Evolutionary conservation across 2,888 invertebrate species (phyloP).

Genomic region (Drosophila ochracea): DNA sequence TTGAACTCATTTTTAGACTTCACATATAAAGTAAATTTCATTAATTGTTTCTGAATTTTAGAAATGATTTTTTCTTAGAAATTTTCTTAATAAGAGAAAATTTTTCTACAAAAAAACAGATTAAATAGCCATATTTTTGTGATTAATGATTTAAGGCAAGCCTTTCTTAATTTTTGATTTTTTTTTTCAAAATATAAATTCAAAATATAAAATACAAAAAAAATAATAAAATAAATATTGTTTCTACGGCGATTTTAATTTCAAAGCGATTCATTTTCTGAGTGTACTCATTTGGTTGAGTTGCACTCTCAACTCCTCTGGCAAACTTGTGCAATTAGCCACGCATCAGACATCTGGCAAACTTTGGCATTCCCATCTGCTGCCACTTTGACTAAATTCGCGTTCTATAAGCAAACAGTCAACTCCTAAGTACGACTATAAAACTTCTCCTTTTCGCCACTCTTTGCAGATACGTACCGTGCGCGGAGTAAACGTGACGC

Average conservation of each 20-base stretch:
- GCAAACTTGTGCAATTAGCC: conserved; percentile 32
- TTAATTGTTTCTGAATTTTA: not conserved
- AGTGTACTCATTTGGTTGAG: not conserved
- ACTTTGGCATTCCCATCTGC: conserved; percentile 29
- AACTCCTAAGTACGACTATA: conserved; percentile 19
- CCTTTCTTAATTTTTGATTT: not conserved
- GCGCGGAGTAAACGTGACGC: conserved; percentile 88
- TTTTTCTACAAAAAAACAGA: too few species aligned
- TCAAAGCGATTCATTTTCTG: not conserved
- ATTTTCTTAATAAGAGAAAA: not conserved
- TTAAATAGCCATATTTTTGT: not conserved
- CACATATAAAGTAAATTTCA: not conserved
- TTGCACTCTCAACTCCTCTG: conserved; percentile 12
- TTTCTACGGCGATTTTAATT: not conserved
- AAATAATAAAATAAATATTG: too few species aligned
- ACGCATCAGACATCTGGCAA: not conserved
- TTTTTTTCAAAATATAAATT: too few species aligned
- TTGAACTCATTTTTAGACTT: not conserved
- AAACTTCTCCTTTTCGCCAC: conserved; percentile 24
- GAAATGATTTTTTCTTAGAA: not conserved
- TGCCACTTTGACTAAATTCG: conserved; percentile 45
- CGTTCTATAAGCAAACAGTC: conserved; percentile 36
- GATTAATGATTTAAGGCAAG: not conserved
- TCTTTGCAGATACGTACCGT: conserved; percentile 89
- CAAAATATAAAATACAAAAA: too few species aligned